Evolutionary conservation across 37 sponge, comb jelly and placozoan genomes (phyloP).

Genomic region (Diacarnus erythraeanus): DNA sequence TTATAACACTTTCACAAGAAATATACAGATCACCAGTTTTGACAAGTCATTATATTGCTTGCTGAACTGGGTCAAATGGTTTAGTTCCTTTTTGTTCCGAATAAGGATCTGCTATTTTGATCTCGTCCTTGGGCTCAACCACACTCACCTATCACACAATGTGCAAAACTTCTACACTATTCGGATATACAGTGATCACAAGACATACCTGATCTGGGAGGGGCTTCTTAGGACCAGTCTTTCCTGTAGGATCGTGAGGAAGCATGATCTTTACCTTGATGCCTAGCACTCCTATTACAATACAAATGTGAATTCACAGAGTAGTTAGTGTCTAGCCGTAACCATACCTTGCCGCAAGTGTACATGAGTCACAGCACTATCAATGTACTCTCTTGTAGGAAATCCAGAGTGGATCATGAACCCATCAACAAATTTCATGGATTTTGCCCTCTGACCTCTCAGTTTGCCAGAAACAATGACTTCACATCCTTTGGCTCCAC

Average conservation of each 20-base stretch:
- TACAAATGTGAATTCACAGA: not conserved
- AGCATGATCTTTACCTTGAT: slow-evolving; percentile 99
- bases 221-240: slow-evolving; percentile 93
- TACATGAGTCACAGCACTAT: slow-evolving; percentile 95
- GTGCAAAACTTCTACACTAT: not conserved
- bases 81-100: slow-evolving; percentile 84
- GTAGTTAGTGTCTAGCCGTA: not conserved
- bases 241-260: slow-evolving; percentile 96
- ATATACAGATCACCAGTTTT: too few relatives aligned
- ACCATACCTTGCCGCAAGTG: slow-evolving; percentile 91
- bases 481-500: slow-evolving; percentile 98
- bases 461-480: slow-evolving; percentile 98
- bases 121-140: slow-evolving; percentile 94
- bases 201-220: slow-evolving; percentile 89
- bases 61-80: slow-evolving; percentile 21
- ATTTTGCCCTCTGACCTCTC: slow-evolving; percentile 97
- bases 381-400: slow-evolving; percentile 90
- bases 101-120: slow-evolving; percentile 42
- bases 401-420: slow-evolving; percentile 98
- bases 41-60: too few relatives aligned
- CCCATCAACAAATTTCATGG: slow-evolving; percentile 99
- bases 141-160: slow-evolving; percentile 69
- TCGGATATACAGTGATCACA: not conserved
- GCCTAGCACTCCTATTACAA: slow-evolving; percentile 86
- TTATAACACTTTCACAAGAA: not conserved